Percentiles rank a stretch among this genome's conserved stretches.
phyloP scores from a whole-genome alignment of 2,113 vertebrate species.

The Stegastes partitus region DNA sequence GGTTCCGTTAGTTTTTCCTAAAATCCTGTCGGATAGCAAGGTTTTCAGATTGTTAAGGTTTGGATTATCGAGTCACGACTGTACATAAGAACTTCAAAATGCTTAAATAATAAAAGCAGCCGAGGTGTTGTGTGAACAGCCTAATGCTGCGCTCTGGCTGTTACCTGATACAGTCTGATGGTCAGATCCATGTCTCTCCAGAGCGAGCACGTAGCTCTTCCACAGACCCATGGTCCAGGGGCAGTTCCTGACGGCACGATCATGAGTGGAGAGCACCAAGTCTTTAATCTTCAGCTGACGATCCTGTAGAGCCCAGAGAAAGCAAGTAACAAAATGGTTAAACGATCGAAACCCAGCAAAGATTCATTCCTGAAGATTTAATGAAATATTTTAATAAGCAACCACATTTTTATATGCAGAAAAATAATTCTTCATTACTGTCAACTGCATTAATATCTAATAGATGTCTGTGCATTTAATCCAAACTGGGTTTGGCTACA shows the following conservation, averaged over 20 bases:
- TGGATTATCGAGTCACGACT: no score
- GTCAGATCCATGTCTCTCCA: conserved; percentile 92
- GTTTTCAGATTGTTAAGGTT: no score
- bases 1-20: no score
- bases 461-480: no score
- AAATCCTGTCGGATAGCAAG: no score
- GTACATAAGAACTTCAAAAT: no score
- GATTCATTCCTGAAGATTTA: neutral
- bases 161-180: conserved; percentile 90
- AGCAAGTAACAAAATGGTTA: neutral
- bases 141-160: no score
- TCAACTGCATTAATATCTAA: no score
- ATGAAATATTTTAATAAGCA: neutral
- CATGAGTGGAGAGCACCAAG: conserved; percentile 91
- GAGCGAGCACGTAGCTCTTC: conserved; percentile 92
- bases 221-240: conserved; percentile 97
- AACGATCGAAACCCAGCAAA: neutral
- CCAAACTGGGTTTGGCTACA: no score
- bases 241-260: conserved; percentile 95
- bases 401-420: neutral
- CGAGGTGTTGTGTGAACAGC: neutral
- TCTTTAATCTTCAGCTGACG: conserved; percentile 95
- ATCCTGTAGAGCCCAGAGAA: conserved; percentile 83
- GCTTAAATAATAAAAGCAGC: neutral
- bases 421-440: neutral